These are phyloP conservation scores for Chelonia mydas DNA, from an alignment of 2,797 vertebrate species.

Conservation along the genomic window DNA sequence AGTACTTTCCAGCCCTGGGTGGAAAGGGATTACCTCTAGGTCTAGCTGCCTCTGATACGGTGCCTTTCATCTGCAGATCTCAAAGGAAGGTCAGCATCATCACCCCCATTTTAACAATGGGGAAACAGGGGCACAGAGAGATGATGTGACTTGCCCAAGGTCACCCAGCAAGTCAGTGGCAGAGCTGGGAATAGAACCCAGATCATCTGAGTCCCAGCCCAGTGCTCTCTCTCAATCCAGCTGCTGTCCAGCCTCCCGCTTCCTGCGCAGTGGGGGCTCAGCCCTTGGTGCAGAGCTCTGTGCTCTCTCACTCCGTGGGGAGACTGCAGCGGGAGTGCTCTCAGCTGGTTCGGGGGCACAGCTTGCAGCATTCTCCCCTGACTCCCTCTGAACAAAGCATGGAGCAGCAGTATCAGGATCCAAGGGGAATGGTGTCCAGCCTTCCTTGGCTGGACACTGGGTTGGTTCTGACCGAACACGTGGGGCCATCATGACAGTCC, in stretches of 20 bases:
- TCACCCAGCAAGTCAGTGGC: background rate
- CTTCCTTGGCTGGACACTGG: rapidly evolving
- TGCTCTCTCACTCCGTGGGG: background rate
- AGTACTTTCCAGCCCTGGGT: background rate
- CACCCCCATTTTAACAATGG: background rate
- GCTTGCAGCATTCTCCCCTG: background rate
- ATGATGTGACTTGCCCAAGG: background rate
- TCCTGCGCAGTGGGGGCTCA: background rate
- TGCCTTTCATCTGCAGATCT: background rate
- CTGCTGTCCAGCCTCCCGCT: background rate
- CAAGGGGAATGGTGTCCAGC: rapidly evolving
- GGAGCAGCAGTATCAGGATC: background rate
- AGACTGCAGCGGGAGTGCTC: background rate
- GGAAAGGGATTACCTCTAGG: background rate
- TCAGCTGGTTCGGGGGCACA: background rate
- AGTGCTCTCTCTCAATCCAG: no score
- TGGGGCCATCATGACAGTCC: background rate
- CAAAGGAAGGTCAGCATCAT: background rate
- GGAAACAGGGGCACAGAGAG: background rate
- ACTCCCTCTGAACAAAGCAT: background rate
- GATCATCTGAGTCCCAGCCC: background rate
- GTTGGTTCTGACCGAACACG: background rate
- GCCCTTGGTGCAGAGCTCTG: background rate
- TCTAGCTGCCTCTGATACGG: background rate
- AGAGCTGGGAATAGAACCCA: background rate